Evolutionary conservation across 2,888 invertebrate genomes (phyloP).

Genomic region (Drosophila koepferae): DNA sequence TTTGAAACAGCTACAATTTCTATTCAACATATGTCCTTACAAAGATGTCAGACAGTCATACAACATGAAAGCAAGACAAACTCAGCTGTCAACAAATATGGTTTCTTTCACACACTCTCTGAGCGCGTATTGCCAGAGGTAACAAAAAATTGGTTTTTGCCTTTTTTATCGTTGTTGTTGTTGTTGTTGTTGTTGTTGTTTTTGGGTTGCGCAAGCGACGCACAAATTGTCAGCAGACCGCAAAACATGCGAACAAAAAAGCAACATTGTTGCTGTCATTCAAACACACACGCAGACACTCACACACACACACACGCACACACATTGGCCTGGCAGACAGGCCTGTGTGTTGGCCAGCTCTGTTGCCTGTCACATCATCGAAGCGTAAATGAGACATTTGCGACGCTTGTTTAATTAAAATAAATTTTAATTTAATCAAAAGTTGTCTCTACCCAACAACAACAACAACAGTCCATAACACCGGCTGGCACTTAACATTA

Average conservation of each 20-base stretch:
- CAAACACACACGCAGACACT: neutral
- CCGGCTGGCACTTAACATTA: conserved; percentile 72
- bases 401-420: conserved; percentile 83
- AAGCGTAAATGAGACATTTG: conserved; percentile 83
- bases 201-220: conserved; percentile 5
- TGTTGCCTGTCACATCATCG: conserved; percentile 77
- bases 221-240: conserved; percentile 69
- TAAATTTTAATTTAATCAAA: conserved; percentile 83
- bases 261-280: conserved; percentile 47
- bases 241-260: conserved; percentile 74
- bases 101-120: conserved; percentile 1
- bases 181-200: too few relatives aligned
- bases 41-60: neutral
- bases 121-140: conserved; percentile 5
- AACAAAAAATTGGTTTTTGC: conserved; percentile 22
- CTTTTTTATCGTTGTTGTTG: neutral
- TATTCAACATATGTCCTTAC: neutral
- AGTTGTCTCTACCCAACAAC: conserved; percentile 59
- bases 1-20: neutral
- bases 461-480: conserved; percentile 45
- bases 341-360: conserved; percentile 29
- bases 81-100: neutral
- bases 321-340: conserved; percentile 20
- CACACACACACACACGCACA: too few relatives aligned
- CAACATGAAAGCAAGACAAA: neutral